Base-by-base conservation (phyloP, 2,797 vertebrate species). In the Enteromius argenteus region DNA sequence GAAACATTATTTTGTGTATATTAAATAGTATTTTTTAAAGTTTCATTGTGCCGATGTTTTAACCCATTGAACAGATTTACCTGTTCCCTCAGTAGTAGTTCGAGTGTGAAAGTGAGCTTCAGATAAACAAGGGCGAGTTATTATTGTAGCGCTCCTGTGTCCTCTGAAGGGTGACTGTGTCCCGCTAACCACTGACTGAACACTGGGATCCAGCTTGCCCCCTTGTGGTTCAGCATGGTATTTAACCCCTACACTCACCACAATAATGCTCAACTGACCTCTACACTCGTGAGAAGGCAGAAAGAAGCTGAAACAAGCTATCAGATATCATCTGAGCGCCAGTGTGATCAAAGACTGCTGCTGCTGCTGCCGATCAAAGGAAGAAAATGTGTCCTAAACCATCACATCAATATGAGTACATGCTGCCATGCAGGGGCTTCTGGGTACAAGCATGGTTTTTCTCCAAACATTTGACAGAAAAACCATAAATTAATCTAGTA, bases 191-290 rank as follows among this genome's bases (percentile, higher is more conserved):
- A 23, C 80, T 79, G 23, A 84, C 42, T 74, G 10, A 46, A 78
- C 62, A 85, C 15, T 79, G 15, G 89, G 81, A 89, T 9, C 81
- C 27, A 91, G 80, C 64, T 87, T 53, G 85, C 90, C 90, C 91
- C 87, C 89, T 92, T 90, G 89, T 93, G 90, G 91, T 83, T 69
- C 80, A 82, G 42, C 74, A 85, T 90, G 84, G 71, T 89, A 84
- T 53, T 74, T 88, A 58, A 88, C 56, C 42, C 51, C 17, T 68
- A 39, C 81, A 49, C 72, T 85, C 35, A 81, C 81, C 66, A n/a
- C n/a, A 86, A 80, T 86, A 86, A 56, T 68, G 30, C 42, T 46
- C 53, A 23, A 69, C 46, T 69, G 13, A 37, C 11, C 21, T n/a
- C 4, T 27, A 46, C 37, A 35, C 19, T 0, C 8, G 13, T 19